Evolutionary conservation across 2,797 vertebrate genomes (phyloP), one percentile per base, ranked within the genome.

Genomic region (Lagodon rhomboides): DNA sequence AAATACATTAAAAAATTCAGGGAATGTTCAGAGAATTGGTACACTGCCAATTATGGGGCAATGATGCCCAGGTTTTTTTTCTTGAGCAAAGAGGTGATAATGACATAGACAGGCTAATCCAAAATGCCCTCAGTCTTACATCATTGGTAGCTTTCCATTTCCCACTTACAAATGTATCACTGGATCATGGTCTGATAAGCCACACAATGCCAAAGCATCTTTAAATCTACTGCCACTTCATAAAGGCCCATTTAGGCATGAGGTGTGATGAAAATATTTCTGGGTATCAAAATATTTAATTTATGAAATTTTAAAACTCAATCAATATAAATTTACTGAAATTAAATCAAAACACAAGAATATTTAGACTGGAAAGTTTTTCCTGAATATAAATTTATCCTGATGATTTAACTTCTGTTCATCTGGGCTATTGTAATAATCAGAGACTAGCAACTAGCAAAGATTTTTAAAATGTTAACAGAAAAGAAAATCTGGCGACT

Each of bases 401-500:
- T 53, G 17, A 54, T 11, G 50, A 51, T 0, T 18, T 3, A 30
- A 30, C 30, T 12, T 46, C 0, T 9, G 16, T 46, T 44, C 23
- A 49, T 50, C 7, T n/a, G 20, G 49, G 49, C 49, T 22, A 22
- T 20, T 51, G 0, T 18, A 49, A 12, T 13, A 23, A 30, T 27
- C 17, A 20, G 17, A 51, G 15, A 38, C 15, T 8, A 50, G 18
- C 4, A n/a, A 55, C 13, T 44, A 9, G 15, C 47, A 54, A 59
- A n/a, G 16, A 12, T 6, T n/a, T 51, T 50, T 50, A 12, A 18
- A 27, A 18, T 46, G 43, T 56, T 44, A 46, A n/a, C 22, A 4
- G 25, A 16, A 17, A 41, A 50, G 56, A 27, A 38, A 9, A 30
- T 30, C 2, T 27, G 6, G 1, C 0, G 4, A 88, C 91, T 87